Conservation (phyloP, 2,113 vertebrate genomes). For the Notarius quadriscutis region DNA sequence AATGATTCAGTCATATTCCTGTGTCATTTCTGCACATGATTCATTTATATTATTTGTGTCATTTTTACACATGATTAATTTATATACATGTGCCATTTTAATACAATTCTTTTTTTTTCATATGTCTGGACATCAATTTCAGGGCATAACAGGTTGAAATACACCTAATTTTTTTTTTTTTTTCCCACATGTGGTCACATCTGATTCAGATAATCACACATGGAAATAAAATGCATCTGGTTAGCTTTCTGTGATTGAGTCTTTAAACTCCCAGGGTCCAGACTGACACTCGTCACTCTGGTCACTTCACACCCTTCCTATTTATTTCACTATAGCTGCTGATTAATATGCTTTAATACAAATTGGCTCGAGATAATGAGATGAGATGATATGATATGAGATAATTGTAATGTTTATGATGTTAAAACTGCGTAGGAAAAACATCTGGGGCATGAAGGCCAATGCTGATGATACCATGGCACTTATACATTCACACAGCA, state of each 20-base stretch:
- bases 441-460: background rate
- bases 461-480: background rate
- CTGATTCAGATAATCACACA: background rate
- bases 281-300: background rate
- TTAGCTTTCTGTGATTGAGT: background rate
- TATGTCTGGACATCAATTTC: background rate
- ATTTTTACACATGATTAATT: too few species aligned
- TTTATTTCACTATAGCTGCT: background rate
- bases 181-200: too few species aligned
- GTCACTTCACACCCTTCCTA: background rate
- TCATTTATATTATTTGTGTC: background rate
- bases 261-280: background rate
- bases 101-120: background rate
- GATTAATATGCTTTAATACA: background rate
- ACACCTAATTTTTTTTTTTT: background rate
- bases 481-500: background rate
- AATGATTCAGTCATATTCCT: background rate
- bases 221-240: background rate
- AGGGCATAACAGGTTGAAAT: background rate
- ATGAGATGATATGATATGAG: too few species aligned
- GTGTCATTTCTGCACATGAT: background rate
- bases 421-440: background rate
- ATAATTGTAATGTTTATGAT: background rate
- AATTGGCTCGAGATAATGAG: too few species aligned
- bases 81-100: background rate